Base-by-base conservation (phyloP, 1,140 invertebrate genomes). In the Nephila pilipes region DNA sequence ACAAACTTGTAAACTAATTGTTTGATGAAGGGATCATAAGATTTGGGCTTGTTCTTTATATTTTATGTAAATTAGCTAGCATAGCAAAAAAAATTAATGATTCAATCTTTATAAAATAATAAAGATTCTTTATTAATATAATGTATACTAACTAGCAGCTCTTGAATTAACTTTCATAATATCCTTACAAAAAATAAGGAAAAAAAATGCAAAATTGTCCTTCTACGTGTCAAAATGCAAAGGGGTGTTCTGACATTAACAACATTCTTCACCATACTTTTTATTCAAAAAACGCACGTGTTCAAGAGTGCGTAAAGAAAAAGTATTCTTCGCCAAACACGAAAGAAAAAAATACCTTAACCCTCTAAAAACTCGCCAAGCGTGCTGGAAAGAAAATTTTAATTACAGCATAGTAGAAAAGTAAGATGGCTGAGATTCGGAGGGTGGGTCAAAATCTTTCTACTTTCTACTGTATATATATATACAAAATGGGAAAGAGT, bases 341-440 rank as follows among this genome's bases (percentile, higher is more conserved):
- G 4, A 55, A 81, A 38, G 22, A 81, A 83, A 75, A 75, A 75
- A 75, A 18, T 29, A 25, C 25, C 2, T 18, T 16, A 29, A 18
- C 29, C 16, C 65, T 75, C 16, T 14, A 75, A 75, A 75, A 75
- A 75, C 65, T 16, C 65, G 25, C 65, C 65, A 75, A 75, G 65
- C 65, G 20, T 83, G 22, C 80, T n/a, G 14, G 80, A 54, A 83
- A 46, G 80, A 83, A 83, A 83, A 83, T 83, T 83, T 83, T 83
- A 83, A 83, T 80, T 80, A 80, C 75, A 32, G 38, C 32, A 20
- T 46, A 10, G 32, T 36, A 80, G 75, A 80, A 80, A 80, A 65
- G 20, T 65, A n/a, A 65, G 20, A 65, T 8, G 75, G 32, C 5
- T 20, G 36, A 80, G 75, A 46, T 36, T 46, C 16, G 32, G 38